Percentiles rank a stretch among this genome's conserved stretches.
phyloP scores from a whole-genome alignment of 1,140 invertebrate species.

The Nixonia krombeini region DNA sequence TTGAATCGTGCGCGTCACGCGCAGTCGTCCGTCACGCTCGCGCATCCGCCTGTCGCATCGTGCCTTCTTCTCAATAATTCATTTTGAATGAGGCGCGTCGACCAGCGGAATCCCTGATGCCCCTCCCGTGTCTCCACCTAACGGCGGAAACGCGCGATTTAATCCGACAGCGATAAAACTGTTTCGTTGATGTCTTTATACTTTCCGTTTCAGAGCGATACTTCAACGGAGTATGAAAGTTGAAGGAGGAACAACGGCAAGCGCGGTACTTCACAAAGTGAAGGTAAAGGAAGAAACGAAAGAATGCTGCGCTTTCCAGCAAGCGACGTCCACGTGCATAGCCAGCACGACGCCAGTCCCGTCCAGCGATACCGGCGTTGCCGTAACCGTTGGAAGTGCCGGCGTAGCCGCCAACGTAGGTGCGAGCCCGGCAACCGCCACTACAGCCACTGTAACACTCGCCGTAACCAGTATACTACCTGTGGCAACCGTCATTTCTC shows the following conservation, averaged over 20 bases:
- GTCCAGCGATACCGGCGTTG: slow-evolving; percentile 27
- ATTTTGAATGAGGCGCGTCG: slow-evolving; percentile 44
- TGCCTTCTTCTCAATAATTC: slow-evolving; percentile 44
- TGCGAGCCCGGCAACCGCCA: slow-evolving; percentile 36
- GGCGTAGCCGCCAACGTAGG: slow-evolving; percentile 26
- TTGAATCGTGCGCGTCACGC: slow-evolving; percentile 54
- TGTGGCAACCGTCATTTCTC: slow-evolving; percentile 53
- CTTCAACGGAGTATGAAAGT: slow-evolving; percentile 61
- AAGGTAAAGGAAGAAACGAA: slow-evolving; percentile 68
- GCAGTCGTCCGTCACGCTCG: slow-evolving; percentile 31
- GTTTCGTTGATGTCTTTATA: no score
- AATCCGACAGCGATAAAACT: no score
- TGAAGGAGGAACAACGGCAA: slow-evolving; percentile 57
- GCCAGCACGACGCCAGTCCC: slow-evolving; percentile 29
- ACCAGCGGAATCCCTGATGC: slow-evolving; percentile 16
- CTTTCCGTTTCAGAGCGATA: slow-evolving; percentile 14
- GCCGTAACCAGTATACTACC: slow-evolving; percentile 40
- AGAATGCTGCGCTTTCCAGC: slow-evolving; percentile 57
- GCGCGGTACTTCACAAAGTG: slow-evolving; percentile 58
- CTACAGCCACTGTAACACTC: slow-evolving; percentile 43
- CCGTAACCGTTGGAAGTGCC: slow-evolving; percentile 19
- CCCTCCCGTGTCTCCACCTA: not conserved
- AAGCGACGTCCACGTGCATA: slow-evolving; percentile 41
- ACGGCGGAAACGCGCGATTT: slow-evolving; percentile 8
- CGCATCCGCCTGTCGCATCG: slow-evolving; percentile 15